Percentiles rank a stretch among this genome's conserved stretches.
phyloP scores from a whole-genome alignment of 1,140 invertebrate genomes.

The Calliopsis andreniformis region DNA sequence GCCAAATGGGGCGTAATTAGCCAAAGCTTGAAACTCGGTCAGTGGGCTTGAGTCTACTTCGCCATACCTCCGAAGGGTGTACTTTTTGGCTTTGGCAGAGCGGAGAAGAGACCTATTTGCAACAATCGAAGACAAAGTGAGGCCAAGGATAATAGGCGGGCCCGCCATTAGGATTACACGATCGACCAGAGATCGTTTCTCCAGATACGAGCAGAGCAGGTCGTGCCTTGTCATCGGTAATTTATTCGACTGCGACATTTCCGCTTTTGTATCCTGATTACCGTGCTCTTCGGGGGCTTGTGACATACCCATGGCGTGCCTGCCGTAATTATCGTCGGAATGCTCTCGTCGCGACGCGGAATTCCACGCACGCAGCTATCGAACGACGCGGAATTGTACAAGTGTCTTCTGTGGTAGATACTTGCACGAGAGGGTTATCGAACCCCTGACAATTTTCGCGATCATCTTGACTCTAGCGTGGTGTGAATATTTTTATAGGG shows the following conservation, averaged over 20 bases:
- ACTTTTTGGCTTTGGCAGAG: conserved; percentile 77
- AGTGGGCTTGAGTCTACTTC: conserved; percentile 52
- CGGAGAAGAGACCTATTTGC: conserved; percentile 78
- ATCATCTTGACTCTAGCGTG: no score
- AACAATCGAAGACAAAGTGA: conserved; percentile 70
- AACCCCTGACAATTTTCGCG: no score
- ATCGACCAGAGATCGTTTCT: conserved; percentile 49
- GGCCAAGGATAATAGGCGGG: conserved; percentile 57
- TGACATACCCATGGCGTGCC: conserved; percentile 26
- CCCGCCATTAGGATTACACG: conserved; percentile 36
- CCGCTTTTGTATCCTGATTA: conserved; percentile 25
- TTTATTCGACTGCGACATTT: conserved; percentile 37
- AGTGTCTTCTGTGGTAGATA: no score
- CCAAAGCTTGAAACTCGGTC: conserved; percentile 67
- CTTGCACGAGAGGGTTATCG: no score
- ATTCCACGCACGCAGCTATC: conserved; percentile 27
- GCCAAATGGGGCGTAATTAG: conserved; percentile 60
- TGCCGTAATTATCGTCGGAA: conserved; percentile 30
- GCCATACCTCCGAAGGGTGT: conserved; percentile 77
- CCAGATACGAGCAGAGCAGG: conserved; percentile 23
- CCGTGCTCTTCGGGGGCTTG: not conserved
- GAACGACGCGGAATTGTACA: no score
- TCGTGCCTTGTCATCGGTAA: conserved; percentile 35
- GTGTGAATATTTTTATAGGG: no score
- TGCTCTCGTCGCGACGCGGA: conserved; percentile 30